Conservation (phyloP, 2,888 invertebrate species). For the Ctena decussata region DNA sequence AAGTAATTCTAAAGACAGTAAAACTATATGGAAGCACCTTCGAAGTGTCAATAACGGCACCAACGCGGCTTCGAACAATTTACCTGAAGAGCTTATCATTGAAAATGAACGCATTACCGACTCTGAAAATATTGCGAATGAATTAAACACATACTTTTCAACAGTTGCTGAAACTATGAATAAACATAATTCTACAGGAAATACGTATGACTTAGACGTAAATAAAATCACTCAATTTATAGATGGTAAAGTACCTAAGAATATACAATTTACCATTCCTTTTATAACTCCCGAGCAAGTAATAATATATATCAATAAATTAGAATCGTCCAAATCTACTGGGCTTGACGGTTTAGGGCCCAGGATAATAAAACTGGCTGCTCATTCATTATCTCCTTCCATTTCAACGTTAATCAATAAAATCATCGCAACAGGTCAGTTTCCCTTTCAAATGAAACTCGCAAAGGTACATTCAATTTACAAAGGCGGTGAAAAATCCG, state of each 20-base stretch:
- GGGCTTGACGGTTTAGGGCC: background rate
- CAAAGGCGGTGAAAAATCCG: background rate
- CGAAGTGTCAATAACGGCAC: background rate
- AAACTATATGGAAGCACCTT: background rate
- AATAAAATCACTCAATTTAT: background rate
- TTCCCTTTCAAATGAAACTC: background rate
- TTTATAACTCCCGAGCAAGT: background rate
- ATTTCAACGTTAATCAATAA: background rate
- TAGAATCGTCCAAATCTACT: background rate
- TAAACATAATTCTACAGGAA: background rate
- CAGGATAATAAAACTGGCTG: background rate
- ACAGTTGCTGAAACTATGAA: background rate
- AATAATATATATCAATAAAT: background rate
- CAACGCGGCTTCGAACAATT: background rate
- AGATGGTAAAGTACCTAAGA: background rate
- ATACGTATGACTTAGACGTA: background rate
- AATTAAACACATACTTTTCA: background rate
- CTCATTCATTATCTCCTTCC: background rate
- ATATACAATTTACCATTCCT: background rate
- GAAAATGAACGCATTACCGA: background rate
- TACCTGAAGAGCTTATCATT: background rate
- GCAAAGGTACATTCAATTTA: background rate
- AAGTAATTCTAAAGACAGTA: background rate
- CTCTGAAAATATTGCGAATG: background rate
- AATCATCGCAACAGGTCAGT: background rate